Evolutionary conservation across 2,888 invertebrate genomes (phyloP), one percentile per base, ranked within the genome.

Genomic region (Oxyteleia sp.): DNA sequence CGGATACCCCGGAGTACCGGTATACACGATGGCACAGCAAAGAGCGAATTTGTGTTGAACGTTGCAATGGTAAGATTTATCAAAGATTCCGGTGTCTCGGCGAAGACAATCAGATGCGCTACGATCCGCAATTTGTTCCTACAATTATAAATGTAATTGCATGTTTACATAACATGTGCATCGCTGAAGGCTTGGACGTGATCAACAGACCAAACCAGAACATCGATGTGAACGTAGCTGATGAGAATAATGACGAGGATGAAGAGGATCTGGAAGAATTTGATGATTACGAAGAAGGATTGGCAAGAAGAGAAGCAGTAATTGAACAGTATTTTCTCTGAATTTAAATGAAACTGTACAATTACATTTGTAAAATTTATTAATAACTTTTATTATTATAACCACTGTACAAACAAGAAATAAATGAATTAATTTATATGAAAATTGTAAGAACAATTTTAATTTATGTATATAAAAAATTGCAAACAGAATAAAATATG

Each of bases 101-200:
- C 13, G 41, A 41, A 13, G 41, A 41, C 41, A 41, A 41, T 41
- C 41, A 41, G 41, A 41, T 41, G 41, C 41, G 41, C n/a, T 41
- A 41, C 10, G 41, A 41, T 11, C 13, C 41, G 13, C 2, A 41
- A 41, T 41, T 41, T 41, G 10, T 41, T 41, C 4, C n/a, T n/a
- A 41, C 2, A 41, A 13, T 41, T 41, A 13, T 41, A 41, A 41
- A 11, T 41, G 10, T 41, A 2, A 13, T 41, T 11, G 41, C 41
- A n/a, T 41, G 41, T 41, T 41, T 41, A 41, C 41, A 41, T 10
- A 41, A 41, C 13, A 41, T 41, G 41, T 41, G 41, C 13, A 13
- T 41, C 41, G 10, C 10, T 11, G 41, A 41, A 41, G 41, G 41
- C 11, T 41, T 41, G 10, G 10, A 41, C 13, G 41, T 41, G 41